Evolutionary conservation across 2,113 vertebrate species (phyloP).

Genomic region (Telmatochromis brachygnathus): DNA sequence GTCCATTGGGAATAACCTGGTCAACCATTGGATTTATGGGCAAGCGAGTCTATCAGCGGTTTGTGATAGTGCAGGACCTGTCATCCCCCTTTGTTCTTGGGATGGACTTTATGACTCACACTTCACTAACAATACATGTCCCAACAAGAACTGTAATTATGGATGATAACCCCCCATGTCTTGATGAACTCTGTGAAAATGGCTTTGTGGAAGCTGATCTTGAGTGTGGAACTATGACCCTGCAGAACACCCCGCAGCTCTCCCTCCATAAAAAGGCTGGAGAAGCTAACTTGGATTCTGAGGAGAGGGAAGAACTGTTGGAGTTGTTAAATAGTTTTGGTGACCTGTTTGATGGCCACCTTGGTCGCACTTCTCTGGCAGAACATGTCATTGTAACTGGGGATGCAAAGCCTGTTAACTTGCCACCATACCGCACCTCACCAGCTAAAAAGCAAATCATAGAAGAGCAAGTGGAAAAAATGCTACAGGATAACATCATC

Average conservation of each 20-base stretch:
- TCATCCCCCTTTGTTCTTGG: background rate
- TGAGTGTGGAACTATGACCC: background rate
- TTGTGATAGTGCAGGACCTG: background rate
- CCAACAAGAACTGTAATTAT: background rate
- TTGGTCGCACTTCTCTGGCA: background rate
- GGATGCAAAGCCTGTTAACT: background rate
- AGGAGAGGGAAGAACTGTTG: background rate
- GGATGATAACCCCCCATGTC: background rate
- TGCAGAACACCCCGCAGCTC: background rate
- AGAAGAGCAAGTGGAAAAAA: background rate
- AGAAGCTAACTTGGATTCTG: background rate
- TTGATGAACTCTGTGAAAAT: background rate
- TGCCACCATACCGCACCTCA: background rate
- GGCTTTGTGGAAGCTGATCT: background rate
- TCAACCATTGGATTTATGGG: background rate
- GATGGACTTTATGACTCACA: background rate
- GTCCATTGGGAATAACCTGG: background rate
- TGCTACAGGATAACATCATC: background rate
- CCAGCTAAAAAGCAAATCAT: background rate
- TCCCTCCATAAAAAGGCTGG: fast-evolving
- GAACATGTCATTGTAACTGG: background rate
- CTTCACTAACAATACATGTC: background rate
- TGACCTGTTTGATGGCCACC: background rate
- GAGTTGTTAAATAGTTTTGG: background rate
- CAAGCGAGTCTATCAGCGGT: fast-evolving